Percentiles rank a stretch among this genome's conserved stretches.
Conservation (phyloP, 2,797 vertebrate species). For the Garrulus glandarius region DNA sequence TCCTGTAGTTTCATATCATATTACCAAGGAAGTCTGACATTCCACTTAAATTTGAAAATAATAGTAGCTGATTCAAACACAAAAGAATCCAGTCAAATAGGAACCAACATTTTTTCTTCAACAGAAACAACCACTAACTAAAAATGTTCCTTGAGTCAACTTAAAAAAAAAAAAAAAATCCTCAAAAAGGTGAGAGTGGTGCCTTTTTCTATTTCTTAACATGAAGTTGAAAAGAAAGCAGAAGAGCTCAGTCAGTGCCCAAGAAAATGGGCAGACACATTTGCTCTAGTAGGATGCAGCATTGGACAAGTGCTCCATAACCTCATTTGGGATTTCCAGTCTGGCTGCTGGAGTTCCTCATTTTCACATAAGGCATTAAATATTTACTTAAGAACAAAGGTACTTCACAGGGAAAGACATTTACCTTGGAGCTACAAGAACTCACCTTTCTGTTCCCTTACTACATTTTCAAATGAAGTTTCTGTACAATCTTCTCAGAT, state of each 20-base stretch:
- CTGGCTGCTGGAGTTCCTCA: neutral
- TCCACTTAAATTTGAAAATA: conserved; percentile 4
- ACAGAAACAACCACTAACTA: neutral
- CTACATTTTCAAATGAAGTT: neutral
- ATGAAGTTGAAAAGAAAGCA: neutral
- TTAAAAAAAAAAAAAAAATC: neutral
- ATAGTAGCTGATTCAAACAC: neutral
- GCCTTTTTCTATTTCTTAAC: neutral
- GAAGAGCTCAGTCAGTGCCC: neutral
- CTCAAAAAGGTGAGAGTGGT: neutral
- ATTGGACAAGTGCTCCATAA: neutral
- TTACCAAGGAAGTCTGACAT: neutral
- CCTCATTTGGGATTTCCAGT: neutral
- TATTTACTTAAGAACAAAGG: neutral
- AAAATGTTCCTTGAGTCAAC: neutral
- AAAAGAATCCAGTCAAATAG: neutral
- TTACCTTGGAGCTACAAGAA: neutral
- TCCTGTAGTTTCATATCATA: neutral
- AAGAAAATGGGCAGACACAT: neutral
- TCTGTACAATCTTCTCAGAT: neutral
- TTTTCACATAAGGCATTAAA: neutral
- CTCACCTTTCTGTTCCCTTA: neutral
- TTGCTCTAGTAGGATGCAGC: neutral
- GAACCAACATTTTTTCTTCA: neutral
- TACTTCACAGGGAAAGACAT: neutral